Evolutionary conservation across 2,888 invertebrate genomes (phyloP).

Genomic region (Rhabditoides inermis): DNA sequence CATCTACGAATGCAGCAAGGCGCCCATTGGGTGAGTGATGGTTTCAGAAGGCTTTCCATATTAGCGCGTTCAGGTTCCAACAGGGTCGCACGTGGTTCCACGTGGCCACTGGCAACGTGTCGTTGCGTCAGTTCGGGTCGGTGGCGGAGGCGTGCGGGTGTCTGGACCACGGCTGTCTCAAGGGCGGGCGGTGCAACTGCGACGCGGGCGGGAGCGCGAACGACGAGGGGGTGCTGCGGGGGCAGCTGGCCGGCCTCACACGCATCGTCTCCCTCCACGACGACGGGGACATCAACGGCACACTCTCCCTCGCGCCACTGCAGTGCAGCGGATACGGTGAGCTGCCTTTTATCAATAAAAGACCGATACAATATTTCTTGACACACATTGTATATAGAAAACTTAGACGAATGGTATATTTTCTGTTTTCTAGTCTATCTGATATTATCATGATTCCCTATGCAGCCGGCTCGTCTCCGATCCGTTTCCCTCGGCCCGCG

Average conservation of each 20-base stretch:
- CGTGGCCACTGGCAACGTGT: constrained; percentile 12
- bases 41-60: neutral
- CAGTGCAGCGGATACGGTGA: constrained; percentile 33
- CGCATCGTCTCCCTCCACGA: constrained; percentile 18
- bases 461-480: neutral
- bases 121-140: constrained; percentile 21
- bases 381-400: no score
- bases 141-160: constrained; percentile 21
- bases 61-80: constrained; percentile 19
- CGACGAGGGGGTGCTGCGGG: constrained; percentile 28
- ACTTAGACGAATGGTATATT: no score
- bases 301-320: constrained; percentile 30
- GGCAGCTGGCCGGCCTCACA: constrained; percentile 27
- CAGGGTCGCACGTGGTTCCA: constrained; percentile 32
- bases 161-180: constrained; percentile 20
- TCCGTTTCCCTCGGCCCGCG: neutral
- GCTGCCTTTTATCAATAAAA: neutral
- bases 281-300: constrained; percentile 21
- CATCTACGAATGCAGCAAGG: constrained; percentile 30
- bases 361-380: no score
- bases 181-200: constrained; percentile 36
- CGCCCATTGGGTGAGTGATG: constrained; percentile 24
- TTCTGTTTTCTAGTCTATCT: no score
- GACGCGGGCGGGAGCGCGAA: constrained; percentile 19
- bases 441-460: no score